Conservation (phyloP, 2,113 vertebrate genomes). For the Nyctibius bracteatus region DNA sequence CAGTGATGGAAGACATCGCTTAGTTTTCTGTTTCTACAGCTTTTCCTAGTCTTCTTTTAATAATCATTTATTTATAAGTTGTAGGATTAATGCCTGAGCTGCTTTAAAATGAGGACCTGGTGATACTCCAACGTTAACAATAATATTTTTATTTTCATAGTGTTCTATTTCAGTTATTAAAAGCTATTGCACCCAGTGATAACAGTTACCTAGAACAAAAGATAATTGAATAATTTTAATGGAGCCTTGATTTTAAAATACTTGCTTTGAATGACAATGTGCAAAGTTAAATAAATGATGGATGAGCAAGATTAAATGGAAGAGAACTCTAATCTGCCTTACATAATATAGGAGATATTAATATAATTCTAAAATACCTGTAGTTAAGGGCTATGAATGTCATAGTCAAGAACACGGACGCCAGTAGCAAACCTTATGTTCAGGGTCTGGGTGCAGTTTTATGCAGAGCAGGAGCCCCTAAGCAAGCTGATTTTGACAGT, state of each 20-base stretch:
- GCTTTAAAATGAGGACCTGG: not conserved
- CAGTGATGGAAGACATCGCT: not conserved
- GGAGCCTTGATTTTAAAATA: conserved; percentile 31
- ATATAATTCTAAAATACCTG: not conserved
- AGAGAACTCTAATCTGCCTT: conserved; percentile 32
- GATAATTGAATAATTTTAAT: conserved; percentile 41
- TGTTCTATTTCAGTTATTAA: conserved; percentile 19
- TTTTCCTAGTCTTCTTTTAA: not conserved
- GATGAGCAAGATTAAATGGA: conserved; percentile 34
- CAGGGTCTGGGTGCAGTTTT: not conserved
- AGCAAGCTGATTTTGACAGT: not conserved
- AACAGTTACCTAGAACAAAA: conserved; percentile 19
- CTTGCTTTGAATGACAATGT: conserved; percentile 17
- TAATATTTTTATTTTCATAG: not conserved
- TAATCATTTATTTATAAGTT: not conserved
- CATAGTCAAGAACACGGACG: not conserved
- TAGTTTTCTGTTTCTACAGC: conserved; percentile 9
- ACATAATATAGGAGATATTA: not conserved
- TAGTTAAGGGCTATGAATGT: conserved; percentile 8
- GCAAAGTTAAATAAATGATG: conserved; percentile 27
- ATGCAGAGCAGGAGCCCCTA: not conserved
- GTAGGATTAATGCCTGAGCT: conserved; percentile 8
- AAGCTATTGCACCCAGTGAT: not conserved
- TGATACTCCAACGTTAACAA: not conserved
- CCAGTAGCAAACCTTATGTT: not conserved